Conservation (phyloP, 2,888 invertebrate species). For the Caenorhabditis auriculariae region DNA sequence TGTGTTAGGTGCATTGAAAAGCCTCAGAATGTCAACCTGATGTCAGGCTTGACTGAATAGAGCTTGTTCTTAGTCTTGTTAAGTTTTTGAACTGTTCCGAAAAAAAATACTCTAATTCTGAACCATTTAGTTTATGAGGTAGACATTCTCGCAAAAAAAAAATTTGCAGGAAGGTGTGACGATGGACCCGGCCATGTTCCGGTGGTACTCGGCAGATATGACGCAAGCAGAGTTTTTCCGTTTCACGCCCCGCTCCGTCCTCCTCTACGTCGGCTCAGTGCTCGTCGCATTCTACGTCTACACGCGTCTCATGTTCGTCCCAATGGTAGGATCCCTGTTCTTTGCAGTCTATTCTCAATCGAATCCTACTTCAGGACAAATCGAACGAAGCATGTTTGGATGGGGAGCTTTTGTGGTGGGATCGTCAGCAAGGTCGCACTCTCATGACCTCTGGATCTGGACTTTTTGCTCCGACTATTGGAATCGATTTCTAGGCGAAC, state of each 20-base stretch:
- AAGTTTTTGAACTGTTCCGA: background rate
- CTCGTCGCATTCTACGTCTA: conserved; percentile 57
- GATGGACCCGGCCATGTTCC: conserved; percentile 64
- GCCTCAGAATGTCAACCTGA: too few relatives aligned
- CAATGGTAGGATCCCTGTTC: conserved; percentile 25
- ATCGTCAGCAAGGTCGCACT: conserved; percentile 53
- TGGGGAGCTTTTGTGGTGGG: conserved; percentile 63
- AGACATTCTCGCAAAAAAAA: too few relatives aligned
- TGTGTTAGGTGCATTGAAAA: too few relatives aligned
- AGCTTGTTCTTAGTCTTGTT: too few relatives aligned
- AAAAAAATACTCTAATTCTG: background rate
- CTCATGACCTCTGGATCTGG: conserved; percentile 55
- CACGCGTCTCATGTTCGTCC: conserved; percentile 49
- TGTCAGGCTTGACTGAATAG: too few relatives aligned
- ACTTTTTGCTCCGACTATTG: conserved; percentile 50
- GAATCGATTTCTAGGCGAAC: conserved; percentile 49
- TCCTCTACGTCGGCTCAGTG: conserved; percentile 54
- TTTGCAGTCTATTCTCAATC: background rate
- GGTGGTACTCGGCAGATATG: conserved; percentile 64
- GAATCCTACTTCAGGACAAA: conserved; percentile 37
- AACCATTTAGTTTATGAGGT: background rate
- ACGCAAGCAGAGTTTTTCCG: conserved; percentile 61
- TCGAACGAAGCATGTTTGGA: conserved; percentile 52
- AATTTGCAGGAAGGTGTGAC: conserved; percentile 57
- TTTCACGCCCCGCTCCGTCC: conserved; percentile 55